Evolutionary conservation across 2,113 vertebrate species (phyloP).

Genomic region (Catharus fuscescens): DNA sequence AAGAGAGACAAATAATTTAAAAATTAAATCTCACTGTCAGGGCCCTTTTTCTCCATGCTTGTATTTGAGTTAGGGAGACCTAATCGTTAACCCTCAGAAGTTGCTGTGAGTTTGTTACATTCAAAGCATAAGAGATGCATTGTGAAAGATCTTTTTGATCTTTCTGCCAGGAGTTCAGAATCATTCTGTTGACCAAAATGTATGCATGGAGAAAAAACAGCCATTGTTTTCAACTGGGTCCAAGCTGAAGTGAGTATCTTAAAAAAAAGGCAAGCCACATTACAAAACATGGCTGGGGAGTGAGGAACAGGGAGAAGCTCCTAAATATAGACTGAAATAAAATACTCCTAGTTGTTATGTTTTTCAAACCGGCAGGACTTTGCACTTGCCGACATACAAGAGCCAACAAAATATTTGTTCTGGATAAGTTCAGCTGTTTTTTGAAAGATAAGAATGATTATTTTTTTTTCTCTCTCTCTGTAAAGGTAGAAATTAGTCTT

Average conservation of each 20-base stretch:
- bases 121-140: not conserved
- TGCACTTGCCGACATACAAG: not conserved
- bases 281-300: not conserved
- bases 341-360: not conserved
- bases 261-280: not conserved
- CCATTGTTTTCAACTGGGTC: not conserved
- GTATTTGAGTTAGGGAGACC: not conserved
- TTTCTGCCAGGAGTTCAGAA: constrained; percentile 20
- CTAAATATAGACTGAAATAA: not conserved
- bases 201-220: not conserved
- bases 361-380: not conserved
- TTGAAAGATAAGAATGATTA: not conserved
- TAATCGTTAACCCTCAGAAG: constrained; percentile 6
- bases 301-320: not conserved
- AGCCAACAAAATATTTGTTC: not conserved
- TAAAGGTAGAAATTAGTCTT: not conserved
- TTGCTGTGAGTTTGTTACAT: not conserved
- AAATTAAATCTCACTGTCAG: not conserved
- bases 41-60: not conserved
- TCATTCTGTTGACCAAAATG: constrained; percentile 7
- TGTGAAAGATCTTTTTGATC: constrained; percentile 52
- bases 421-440: not conserved
- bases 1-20: not conserved
- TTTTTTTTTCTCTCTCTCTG: not conserved
- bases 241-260: not conserved